Evolutionary conservation across 2,113 vertebrate genomes (phyloP).

Genomic region (Sarotherodon lohbergeri): DNA sequence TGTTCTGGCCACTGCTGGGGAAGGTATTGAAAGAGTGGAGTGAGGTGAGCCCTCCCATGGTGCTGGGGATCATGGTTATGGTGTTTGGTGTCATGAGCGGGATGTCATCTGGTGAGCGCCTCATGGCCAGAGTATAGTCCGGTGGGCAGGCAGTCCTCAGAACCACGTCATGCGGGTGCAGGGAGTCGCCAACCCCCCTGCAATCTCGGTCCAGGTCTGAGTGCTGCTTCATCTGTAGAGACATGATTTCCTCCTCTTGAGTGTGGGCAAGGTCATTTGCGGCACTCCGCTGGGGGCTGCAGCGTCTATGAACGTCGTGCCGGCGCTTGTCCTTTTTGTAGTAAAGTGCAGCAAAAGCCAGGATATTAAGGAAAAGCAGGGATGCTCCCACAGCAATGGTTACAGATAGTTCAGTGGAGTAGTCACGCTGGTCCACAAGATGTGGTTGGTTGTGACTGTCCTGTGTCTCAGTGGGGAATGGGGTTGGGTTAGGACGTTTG

Average conservation of each 20-base stretch:
- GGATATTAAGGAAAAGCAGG: constrained; percentile 94
- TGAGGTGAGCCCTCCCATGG: constrained; percentile 91
- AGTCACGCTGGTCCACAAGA: constrained; percentile 95
- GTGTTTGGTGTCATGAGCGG: constrained; percentile 98
- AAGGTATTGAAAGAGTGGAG: constrained; percentile 96
- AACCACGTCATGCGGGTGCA: constrained; percentile 95
- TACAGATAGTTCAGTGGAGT: constrained; percentile 95
- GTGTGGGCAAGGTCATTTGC: constrained; percentile 93
- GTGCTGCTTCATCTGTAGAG: constrained; percentile 99
- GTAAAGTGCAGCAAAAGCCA: constrained; percentile 95
- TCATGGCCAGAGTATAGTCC: constrained; percentile 98
- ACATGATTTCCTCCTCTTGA: constrained; percentile 99
- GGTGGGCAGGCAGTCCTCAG: constrained; percentile 96
- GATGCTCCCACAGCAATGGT: constrained; percentile 97
- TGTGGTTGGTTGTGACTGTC: constrained; percentile 93
- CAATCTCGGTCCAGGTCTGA: constrained; percentile 96
- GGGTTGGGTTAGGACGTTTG: constrained; percentile 83
- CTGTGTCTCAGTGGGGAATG: constrained; percentile 90
- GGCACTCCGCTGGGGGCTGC: constrained; percentile 90
- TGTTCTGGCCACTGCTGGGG: constrained; percentile 95
- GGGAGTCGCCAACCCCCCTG: constrained; percentile 75
- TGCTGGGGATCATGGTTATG: constrained; percentile 98
- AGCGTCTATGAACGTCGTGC: constrained; percentile 92
- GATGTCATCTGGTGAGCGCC: constrained; percentile 96
- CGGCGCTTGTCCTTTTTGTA: constrained; percentile 98